Conservation (phyloP, 1,140 invertebrate genomes). For the Euwallacea fornicatus region DNA sequence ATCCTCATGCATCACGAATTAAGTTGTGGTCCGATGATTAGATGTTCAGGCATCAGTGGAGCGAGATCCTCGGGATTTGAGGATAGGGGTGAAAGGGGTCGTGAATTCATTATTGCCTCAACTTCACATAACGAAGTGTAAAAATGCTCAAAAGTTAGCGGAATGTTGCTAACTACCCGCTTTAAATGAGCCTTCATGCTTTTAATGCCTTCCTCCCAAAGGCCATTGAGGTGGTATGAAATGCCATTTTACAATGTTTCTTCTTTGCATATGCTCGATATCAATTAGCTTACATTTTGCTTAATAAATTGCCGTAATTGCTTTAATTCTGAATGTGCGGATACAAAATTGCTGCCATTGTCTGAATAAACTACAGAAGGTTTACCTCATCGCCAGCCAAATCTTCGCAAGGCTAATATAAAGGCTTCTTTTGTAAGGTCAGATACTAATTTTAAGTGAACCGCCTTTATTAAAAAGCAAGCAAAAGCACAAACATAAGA, state of each 20-base stretch:
- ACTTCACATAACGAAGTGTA: too few relatives aligned
- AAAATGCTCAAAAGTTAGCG: too few relatives aligned
- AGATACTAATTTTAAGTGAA: constrained; percentile 55
- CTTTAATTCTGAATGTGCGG: constrained; percentile 25
- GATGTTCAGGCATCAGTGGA: too few relatives aligned
- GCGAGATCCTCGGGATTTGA: too few relatives aligned
- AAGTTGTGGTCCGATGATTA: too few relatives aligned
- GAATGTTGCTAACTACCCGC: too few relatives aligned
- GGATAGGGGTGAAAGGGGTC: too few relatives aligned
- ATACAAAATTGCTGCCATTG: constrained; percentile 42
- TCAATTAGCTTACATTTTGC: not conserved
- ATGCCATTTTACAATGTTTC: constrained; percentile 49
- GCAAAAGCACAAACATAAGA: constrained; percentile 54
- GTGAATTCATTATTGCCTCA: too few relatives aligned
- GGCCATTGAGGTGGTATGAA: constrained; percentile 54
- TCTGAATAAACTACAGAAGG: constrained; percentile 46
- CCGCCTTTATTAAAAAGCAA: constrained; percentile 52
- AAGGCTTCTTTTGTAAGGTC: constrained; percentile 53
- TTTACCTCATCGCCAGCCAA: constrained; percentile 53
- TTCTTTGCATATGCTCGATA: not conserved
- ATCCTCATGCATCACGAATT: too few relatives aligned
- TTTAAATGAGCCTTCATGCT: too few relatives aligned
- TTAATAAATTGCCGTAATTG: constrained; percentile 23
- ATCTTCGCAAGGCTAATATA: constrained; percentile 49
- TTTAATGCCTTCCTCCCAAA: too few relatives aligned